phyloP scores from a whole-genome alignment of 2,113 vertebrate genomes.

The Tragulus kanchil region DNA sequence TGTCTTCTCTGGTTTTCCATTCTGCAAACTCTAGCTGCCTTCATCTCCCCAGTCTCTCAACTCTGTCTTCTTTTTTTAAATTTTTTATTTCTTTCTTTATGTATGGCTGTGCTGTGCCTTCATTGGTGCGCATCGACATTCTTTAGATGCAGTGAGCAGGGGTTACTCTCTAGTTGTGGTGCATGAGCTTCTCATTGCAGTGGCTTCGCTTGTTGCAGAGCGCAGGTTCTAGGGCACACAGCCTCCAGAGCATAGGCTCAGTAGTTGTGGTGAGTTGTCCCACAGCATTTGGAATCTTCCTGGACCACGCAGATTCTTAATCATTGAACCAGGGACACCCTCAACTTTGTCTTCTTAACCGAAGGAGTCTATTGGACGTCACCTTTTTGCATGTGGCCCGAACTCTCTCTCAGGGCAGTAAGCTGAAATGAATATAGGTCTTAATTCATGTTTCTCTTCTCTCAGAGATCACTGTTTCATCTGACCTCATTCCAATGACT shows the following conservation, averaged over 20 bases:
- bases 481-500: background rate
- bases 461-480: background rate
- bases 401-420: background rate
- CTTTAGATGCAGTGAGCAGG: background rate
- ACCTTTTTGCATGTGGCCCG: background rate
- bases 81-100: background rate
- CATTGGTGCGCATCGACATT: background rate
- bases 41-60: background rate
- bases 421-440: background rate
- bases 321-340: background rate
- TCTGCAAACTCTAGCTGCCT: background rate
- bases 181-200: background rate
- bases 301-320: background rate
- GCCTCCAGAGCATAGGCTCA: background rate
- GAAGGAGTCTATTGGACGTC: background rate
- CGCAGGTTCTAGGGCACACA: fast-evolving
- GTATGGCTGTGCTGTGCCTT: background rate
- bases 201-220: background rate
- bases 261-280: background rate
- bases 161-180: background rate
- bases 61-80: background rate
- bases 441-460: background rate
- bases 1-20: too few species aligned
- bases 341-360: background rate
- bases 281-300: background rate